Conservation (phyloP, 2,888 invertebrate genomes). For the Rhorus exstirpatorius region DNA sequence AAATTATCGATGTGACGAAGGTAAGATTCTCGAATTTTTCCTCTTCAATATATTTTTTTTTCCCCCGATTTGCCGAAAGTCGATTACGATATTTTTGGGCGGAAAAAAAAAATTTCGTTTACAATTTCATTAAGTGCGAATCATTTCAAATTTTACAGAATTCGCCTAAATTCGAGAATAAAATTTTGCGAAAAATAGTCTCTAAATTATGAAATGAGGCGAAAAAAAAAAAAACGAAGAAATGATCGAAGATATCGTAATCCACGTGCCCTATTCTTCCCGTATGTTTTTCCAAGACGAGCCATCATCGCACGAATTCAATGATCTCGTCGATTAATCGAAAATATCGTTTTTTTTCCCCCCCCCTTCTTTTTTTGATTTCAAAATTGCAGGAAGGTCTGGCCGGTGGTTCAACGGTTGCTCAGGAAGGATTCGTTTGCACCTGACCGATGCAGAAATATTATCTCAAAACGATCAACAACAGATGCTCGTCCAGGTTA, state of each 20-base stretch:
- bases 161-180: too few relatives aligned
- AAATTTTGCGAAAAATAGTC: too few relatives aligned
- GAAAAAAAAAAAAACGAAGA: too few relatives aligned
- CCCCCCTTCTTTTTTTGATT: constrained; percentile 13
- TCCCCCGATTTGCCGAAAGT: too few relatives aligned
- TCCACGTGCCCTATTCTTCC: constrained; percentile 20
- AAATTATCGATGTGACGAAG: constrained; percentile 50
- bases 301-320: background rate
- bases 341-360: constrained; percentile 48
- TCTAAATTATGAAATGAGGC: too few relatives aligned
- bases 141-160: too few relatives aligned
- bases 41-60: constrained; percentile 4
- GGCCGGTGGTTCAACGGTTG: constrained; percentile 77
- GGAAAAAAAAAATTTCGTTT: too few relatives aligned
- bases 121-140: too few relatives aligned
- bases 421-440: constrained; percentile 83
- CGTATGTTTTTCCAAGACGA: background rate
- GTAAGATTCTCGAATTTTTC: constrained; percentile 59
- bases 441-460: constrained; percentile 82
- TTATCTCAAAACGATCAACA: constrained; percentile 78
- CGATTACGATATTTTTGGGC: too few relatives aligned
- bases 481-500: constrained; percentile 81
- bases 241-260: constrained; percentile 28
- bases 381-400: constrained; percentile 79
- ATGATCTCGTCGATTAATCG: background rate